A percentile compares a stretch with the other conserved stretches of the same genome.
These are phyloP conservation scores for Urocyon cinereoargenteus DNA, from an alignment of 2,797 vertebrate genomes.

Conservation along the genomic window DNA sequence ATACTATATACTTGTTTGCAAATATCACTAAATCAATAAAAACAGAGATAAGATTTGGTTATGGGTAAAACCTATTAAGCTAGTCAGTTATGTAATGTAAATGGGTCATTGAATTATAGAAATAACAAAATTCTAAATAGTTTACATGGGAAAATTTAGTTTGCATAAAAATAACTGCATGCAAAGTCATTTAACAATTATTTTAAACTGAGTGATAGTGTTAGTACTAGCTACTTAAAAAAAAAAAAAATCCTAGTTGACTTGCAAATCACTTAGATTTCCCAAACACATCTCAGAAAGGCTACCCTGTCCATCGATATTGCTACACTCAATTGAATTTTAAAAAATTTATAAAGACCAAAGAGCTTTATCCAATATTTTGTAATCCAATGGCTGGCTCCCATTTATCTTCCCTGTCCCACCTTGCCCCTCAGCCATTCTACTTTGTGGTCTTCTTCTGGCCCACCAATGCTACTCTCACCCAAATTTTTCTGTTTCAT, in stretches of 20 bases:
- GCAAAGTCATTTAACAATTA: constrained; percentile 72
- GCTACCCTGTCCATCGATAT: not conserved
- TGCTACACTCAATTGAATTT: constrained; percentile 42
- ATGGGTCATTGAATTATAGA: constrained; percentile 50
- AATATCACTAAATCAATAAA: constrained; percentile 61
- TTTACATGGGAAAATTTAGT: constrained; percentile 72
- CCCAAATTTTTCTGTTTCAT: not conserved
- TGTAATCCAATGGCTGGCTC: not conserved
- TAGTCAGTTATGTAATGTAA: constrained; percentile 65
- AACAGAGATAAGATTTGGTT: constrained; percentile 62
- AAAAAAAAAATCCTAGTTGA: constrained; percentile 23
- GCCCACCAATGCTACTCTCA: not conserved
- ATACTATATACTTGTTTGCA: constrained; percentile 34
- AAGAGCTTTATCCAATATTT: not conserved
- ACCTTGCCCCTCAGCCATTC: not conserved
- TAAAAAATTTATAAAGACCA: constrained; percentile 13
- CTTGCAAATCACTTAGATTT: constrained; percentile 45
- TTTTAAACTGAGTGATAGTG: constrained; percentile 70
- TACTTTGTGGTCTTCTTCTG: not conserved
- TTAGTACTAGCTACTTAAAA: constrained; percentile 64
- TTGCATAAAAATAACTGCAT: constrained; percentile 74
- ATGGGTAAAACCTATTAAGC: constrained; percentile 69
- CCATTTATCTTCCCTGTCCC: not conserved
- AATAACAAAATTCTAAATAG: constrained; percentile 60
- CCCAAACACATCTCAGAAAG: constrained; percentile 62